These are phyloP conservation scores for Ellobium chinense DNA, from an alignment of 2,888 invertebrate genomes.

Conservation along the genomic window DNA sequence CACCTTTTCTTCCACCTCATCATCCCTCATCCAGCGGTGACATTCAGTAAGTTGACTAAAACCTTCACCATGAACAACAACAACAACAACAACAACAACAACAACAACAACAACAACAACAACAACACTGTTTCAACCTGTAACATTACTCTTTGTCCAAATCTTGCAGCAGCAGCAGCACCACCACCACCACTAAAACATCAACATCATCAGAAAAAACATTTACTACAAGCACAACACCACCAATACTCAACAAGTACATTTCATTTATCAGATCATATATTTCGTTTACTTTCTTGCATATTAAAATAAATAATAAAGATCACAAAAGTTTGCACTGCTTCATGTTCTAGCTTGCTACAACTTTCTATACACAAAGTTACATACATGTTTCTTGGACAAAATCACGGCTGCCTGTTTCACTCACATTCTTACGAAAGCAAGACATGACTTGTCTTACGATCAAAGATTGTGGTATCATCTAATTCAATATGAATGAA, in stretches of 20 bases:
- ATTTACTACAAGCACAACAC: not conserved
- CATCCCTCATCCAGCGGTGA: too few species aligned
- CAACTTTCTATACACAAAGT: not conserved
- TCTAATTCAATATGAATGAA: not conserved
- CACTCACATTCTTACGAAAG: not conserved
- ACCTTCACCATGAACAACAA: too few species aligned
- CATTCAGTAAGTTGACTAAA: not conserved
- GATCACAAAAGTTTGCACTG: not conserved
- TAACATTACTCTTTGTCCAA: not conserved
- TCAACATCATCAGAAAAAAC: not conserved
- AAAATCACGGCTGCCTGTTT: not conserved
- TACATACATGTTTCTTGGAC: not conserved
- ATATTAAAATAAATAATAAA: slow-evolving; percentile 1
- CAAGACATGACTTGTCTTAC: too few species aligned
- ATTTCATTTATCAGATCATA: not conserved
- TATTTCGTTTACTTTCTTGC: slow-evolving; percentile 1
- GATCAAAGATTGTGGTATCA: too few species aligned
- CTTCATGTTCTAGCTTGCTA: not conserved
- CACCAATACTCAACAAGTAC: not conserved
- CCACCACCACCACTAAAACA: not conserved
- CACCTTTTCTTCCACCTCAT: too few species aligned
- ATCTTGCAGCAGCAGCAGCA: not conserved
- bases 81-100: not conserved
- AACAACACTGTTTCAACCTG: not conserved
- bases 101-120: too few species aligned